Evolutionary conservation across 2,113 vertebrate species (phyloP).

Genomic region (Sphaerodactylus townsendi): DNA sequence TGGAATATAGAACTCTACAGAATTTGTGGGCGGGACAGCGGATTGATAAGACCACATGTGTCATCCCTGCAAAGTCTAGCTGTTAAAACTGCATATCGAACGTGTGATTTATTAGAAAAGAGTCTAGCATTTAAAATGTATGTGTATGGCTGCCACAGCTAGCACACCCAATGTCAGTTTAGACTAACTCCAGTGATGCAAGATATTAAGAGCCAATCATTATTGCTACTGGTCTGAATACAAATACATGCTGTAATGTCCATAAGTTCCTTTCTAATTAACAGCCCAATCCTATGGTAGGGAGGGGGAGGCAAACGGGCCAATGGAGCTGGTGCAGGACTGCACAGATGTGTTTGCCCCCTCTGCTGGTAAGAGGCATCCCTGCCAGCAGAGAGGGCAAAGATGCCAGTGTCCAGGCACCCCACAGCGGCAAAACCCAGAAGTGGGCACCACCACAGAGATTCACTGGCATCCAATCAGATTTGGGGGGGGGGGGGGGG

Average conservation of each 20-base stretch:
- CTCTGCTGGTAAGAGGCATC: too few species aligned
- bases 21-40: neutral
- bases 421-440: too few species aligned
- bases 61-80: neutral
- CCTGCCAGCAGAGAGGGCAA: too few species aligned
- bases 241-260: neutral
- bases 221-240: neutral
- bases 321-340: too few species aligned
- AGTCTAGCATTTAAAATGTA: neutral
- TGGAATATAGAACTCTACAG: neutral
- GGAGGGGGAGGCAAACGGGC: too few species aligned
- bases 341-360: too few species aligned
- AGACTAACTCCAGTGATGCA: neutral
- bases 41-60: neutral
- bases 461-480: too few species aligned
- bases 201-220: neutral
- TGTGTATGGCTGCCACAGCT: neutral
- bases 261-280: neutral
- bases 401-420: too few species aligned
- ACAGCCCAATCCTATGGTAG: too few species aligned
- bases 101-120: neutral
- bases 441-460: too few species aligned
- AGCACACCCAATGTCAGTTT: neutral
- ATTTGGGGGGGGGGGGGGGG: too few species aligned
- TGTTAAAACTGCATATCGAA: too few species aligned